These are phyloP conservation scores for Parascotia fuliginaria DNA, from an alignment of 2,888 invertebrate genomes.

Conservation along the genomic window DNA sequence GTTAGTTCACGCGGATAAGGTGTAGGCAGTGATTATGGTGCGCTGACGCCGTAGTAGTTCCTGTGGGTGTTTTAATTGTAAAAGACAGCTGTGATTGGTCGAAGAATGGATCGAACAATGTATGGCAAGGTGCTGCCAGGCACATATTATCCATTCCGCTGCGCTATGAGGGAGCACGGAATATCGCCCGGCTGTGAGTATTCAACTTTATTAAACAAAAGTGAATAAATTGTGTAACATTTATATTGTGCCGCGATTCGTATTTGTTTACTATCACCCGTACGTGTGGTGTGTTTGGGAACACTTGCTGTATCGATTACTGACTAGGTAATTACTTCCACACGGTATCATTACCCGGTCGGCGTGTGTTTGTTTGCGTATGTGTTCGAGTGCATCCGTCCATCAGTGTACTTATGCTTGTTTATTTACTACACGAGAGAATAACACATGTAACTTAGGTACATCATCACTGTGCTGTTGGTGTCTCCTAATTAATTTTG, in stretches of 20 bases:
- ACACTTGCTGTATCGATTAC: constrained; percentile 31
- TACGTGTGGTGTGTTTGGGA: constrained; percentile 22
- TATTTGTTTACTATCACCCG: constrained; percentile 36
- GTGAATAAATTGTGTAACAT: constrained; percentile 21
- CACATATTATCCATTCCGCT: constrained; percentile 94
- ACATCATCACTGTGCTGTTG: constrained; percentile 57
- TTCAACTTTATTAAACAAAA: constrained; percentile 47
- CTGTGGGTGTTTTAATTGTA: constrained; percentile 78
- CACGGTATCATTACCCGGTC: constrained; percentile 52
- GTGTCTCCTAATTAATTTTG: constrained; percentile 67
- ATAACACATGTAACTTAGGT: constrained; percentile 31
- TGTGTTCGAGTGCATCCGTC: constrained; percentile 58
- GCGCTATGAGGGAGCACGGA: constrained; percentile 92
- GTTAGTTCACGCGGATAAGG: constrained; percentile 57
- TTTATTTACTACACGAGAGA: constrained; percentile 51
- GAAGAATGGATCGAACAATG: constrained; percentile 94
- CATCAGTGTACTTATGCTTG: constrained; percentile 40
- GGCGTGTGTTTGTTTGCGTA: constrained; percentile 65
- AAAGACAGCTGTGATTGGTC: constrained; percentile 73
- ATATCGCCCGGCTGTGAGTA: constrained; percentile 95
- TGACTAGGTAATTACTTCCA: constrained; percentile 23
- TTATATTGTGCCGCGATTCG: constrained; percentile 12
- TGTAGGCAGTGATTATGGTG: constrained; percentile 83
- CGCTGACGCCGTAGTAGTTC: constrained; percentile 68
- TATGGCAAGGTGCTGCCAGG: constrained; percentile 95